Conservation (phyloP, 2,797 vertebrate species). For the Naso thynnoides region DNA sequence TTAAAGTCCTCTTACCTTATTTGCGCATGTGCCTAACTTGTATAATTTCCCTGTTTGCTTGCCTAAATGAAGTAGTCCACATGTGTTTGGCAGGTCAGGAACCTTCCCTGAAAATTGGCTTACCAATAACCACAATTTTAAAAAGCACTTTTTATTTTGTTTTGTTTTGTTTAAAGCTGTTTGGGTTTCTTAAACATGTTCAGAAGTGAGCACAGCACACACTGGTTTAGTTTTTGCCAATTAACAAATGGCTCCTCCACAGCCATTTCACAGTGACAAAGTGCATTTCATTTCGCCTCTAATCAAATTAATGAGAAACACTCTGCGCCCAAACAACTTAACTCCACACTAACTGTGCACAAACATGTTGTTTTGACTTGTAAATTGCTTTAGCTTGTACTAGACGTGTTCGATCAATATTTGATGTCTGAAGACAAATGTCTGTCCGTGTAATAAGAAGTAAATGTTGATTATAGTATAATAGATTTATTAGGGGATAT, state of each 20-base stretch:
- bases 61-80: no score
- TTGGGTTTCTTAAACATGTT: constrained; percentile 12
- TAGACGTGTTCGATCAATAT: constrained; percentile 51
- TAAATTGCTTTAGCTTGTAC: constrained; percentile 45
- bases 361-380: constrained; percentile 15
- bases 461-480: constrained; percentile 17
- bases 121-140: background rate
- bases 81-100: no score
- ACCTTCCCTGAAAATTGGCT: background rate
- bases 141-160: no score
- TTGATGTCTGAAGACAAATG: constrained; percentile 54
- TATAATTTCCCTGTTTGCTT: no score
- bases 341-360: constrained; percentile 2
- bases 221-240: background rate
- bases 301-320: constrained; percentile 19
- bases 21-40: no score
- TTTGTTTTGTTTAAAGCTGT: no score
- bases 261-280: constrained; percentile 5
- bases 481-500: background rate
- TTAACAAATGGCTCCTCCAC: constrained; percentile 21
- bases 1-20: no score
- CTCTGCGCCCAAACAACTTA: constrained; percentile 16
- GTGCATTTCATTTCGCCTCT: background rate
- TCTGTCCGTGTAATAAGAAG: constrained; percentile 31
- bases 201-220: background rate